These are phyloP conservation scores for Tympanuchus pallidicinctus DNA, from an alignment of 2,113 vertebrate species.

Conservation along the genomic window DNA sequence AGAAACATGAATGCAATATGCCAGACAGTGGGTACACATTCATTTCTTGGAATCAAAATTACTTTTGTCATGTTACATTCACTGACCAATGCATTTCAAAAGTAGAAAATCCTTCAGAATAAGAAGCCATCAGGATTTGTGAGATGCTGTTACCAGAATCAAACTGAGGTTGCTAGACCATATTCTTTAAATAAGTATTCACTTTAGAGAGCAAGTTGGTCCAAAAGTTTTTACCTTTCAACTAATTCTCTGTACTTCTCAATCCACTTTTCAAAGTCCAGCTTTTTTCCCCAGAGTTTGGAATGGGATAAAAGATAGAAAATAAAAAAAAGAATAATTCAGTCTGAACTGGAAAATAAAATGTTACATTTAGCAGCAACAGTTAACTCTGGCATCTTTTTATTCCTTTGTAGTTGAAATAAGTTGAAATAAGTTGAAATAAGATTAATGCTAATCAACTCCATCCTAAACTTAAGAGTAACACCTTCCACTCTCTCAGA, in stretches of 20 bases:
- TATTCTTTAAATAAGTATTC: background rate
- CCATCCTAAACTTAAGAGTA: background rate
- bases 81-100: background rate
- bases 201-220: background rate
- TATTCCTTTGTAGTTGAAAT: background rate
- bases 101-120: background rate
- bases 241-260: background rate
- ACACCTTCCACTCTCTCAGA: background rate
- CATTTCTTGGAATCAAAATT: background rate
- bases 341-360: background rate
- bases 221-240: background rate
- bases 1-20: background rate
- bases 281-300: background rate
- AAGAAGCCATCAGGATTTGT: background rate
- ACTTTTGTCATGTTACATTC: background rate
- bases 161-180: rapidly evolving
- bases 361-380: background rate
- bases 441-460: conserved; percentile 5
- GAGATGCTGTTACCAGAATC: background rate
- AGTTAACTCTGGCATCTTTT: background rate
- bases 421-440: background rate
- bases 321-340: background rate
- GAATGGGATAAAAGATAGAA: background rate
- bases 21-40: background rate
- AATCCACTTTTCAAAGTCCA: background rate